Conservation (phyloP, 2,888 invertebrate genomes). For the Seira sanloemensis region DNA sequence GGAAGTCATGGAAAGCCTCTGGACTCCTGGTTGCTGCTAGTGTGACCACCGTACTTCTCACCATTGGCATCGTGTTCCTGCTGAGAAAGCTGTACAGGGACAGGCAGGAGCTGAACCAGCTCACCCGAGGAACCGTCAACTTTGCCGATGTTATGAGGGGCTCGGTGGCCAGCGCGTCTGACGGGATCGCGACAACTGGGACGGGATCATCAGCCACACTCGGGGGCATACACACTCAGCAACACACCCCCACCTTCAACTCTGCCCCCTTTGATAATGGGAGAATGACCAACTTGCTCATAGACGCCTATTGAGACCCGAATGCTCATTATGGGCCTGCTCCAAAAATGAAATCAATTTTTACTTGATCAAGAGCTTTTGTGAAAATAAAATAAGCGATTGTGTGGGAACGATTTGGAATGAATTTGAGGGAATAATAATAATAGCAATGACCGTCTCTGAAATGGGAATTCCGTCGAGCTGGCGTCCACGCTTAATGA, state of each 20-base stretch:
- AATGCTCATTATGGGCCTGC: too few species aligned
- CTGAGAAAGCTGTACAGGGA: slow-evolving; percentile 31
- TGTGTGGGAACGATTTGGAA: too few species aligned
- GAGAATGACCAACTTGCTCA: slow-evolving; percentile 57
- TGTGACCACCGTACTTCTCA: slow-evolving; percentile 27
- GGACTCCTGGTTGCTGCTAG: slow-evolving; percentile 21
- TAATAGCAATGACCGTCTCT: too few species aligned
- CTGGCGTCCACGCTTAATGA: too few species aligned
- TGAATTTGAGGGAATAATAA: too few species aligned
- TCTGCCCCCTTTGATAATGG: slow-evolving; percentile 61
- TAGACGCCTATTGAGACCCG: slow-evolving; percentile 37
- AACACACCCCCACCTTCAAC: too few species aligned
- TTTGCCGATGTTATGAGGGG: slow-evolving; percentile 33
- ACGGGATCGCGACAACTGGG: neutral
- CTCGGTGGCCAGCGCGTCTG: slow-evolving; percentile 1
- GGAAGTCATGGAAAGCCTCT: slow-evolving; percentile 28
- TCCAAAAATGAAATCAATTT: too few species aligned
- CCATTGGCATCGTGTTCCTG: slow-evolving; percentile 34
- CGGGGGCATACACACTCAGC: neutral
- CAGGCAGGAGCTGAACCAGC: slow-evolving; percentile 48
- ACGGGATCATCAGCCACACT: neutral
- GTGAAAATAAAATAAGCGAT: too few species aligned
- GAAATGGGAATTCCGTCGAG: too few species aligned
- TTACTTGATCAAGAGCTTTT: too few species aligned
- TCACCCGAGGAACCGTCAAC: slow-evolving; percentile 38